These are phyloP conservation scores for Salvelinus fontinalis DNA, from an alignment of 2,113 vertebrate species.

Conservation along the genomic window DNA sequence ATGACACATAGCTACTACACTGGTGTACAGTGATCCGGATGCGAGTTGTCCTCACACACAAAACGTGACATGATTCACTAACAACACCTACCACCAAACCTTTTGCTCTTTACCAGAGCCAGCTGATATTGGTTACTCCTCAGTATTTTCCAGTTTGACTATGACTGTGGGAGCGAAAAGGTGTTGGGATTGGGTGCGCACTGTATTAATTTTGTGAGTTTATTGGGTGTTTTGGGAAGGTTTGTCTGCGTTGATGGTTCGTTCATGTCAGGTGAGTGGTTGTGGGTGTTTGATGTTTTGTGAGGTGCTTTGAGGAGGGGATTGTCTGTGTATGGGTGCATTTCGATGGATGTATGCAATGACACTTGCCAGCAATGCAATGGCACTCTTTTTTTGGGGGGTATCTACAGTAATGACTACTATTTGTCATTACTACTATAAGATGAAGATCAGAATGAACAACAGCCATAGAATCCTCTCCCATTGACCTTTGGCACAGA, in stretches of 20 bases:
- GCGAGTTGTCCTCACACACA: conserved; percentile 11
- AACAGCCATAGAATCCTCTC: no score
- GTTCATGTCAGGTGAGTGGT: not conserved
- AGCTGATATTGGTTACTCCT: no score
- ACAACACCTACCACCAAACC: not conserved
- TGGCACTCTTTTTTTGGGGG: no score
- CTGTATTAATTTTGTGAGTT: not conserved
- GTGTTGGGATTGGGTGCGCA: not conserved
- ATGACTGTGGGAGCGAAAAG: not conserved
- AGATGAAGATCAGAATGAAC: no score
- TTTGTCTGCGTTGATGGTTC: not conserved
- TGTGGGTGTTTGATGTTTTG: not conserved
- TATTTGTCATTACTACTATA: not conserved
- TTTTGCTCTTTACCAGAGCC: no score
- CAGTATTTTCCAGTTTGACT: not conserved
- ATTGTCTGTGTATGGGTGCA: not conserved
- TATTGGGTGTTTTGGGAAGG: not conserved
- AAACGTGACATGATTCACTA: not conserved
- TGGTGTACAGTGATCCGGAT: conserved; percentile 12
- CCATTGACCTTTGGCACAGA: no score
- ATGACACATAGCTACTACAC: not conserved
- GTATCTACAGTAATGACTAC: no score
- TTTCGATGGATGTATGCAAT: not conserved
- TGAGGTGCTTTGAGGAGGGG: not conserved
- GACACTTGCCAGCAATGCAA: not conserved